Evolutionary conservation across 2,797 vertebrate species (phyloP).

Genomic region (Sebastes diaconus): DNA sequence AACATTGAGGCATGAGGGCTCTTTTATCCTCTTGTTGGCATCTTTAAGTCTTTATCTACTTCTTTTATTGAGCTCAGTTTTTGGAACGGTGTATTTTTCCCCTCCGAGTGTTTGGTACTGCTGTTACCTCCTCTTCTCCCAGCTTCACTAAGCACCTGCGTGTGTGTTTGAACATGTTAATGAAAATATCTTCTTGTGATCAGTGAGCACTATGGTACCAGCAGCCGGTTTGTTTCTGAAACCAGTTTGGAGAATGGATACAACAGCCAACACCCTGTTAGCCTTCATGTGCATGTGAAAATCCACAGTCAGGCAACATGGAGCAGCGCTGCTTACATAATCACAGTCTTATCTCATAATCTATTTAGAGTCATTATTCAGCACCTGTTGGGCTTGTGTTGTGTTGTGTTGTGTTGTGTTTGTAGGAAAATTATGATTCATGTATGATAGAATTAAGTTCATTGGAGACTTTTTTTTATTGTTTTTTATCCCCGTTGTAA

Average conservation of each 20-base stretch:
- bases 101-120: not conserved
- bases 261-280: constrained; percentile 41
- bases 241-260: constrained; percentile 33
- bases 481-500: not conserved
- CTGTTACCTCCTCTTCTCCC: not conserved
- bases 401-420: not conserved
- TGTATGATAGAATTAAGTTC: not conserved
- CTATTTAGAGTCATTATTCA: constrained; percentile 18
- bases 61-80: not conserved
- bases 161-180: constrained; percentile 43
- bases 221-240: constrained; percentile 25
- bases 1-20: not conserved
- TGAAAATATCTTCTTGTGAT: not conserved
- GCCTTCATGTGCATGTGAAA: constrained; percentile 27
- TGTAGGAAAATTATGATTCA: not conserved
- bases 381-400: not conserved
- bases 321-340: constrained; percentile 53
- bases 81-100: not conserved
- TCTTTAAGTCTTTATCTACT: not conserved
- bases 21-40: not conserved
- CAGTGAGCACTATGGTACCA: not conserved
- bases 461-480: not conserved
- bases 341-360: constrained; percentile 43
- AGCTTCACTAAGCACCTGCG: not conserved
- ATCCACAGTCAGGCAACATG: constrained; percentile 20